Evolutionary conservation across 2,797 vertebrate species (phyloP), one percentile per base, ranked within the genome.

Genomic region (Muscicapa comitata): DNA sequence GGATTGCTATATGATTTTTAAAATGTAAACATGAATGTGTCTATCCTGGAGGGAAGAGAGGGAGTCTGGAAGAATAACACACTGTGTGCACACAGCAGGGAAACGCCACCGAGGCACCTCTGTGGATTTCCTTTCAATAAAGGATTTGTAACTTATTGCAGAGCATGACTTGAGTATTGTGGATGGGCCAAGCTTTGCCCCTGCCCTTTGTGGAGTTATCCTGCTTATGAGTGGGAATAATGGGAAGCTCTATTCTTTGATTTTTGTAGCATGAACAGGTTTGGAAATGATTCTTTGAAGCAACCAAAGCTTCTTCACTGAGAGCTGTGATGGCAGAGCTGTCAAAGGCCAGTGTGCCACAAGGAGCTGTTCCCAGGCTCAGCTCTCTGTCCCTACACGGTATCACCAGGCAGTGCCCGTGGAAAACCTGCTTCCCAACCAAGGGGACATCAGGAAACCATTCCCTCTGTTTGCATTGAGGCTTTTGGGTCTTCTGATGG

Each of bases 331-430:
- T 47, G 66, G 48, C 37, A 63, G 70, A 63, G 58, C 42, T 68
- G 9, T 7, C 21, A 23, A n/a, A 71, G 75, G 54, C 50, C 37
- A n/a, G 57, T 26, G n/a, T 61, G 59, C 45, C 59, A 54, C 33
- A 16, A n/a, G 50, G 12, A 62, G 17, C 68, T 25, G 61, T 70
- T 65, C 45, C 53, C 65, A 79, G 29, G 42, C 48, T 58, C n/a
- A 3, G n/a, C 7, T 42, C 20, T n/a, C 63, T 72, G 73, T 66
- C 55, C 33, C 10, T 20, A 10, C 1, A 0, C 0, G 1, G 3
- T 53, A 50, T 26, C 50, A 48, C 66, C 31, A 17, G 9, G 26
- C 57, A 31, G 38, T 25, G 29, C 33, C 50, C 21, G 0, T 24
- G 45, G n/a, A 51, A 54, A 33, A 14, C 14, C 35, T 62, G n/a